Base-by-base conservation (phyloP, 2,888 invertebrate species). In the Panopea generosa region DNA sequence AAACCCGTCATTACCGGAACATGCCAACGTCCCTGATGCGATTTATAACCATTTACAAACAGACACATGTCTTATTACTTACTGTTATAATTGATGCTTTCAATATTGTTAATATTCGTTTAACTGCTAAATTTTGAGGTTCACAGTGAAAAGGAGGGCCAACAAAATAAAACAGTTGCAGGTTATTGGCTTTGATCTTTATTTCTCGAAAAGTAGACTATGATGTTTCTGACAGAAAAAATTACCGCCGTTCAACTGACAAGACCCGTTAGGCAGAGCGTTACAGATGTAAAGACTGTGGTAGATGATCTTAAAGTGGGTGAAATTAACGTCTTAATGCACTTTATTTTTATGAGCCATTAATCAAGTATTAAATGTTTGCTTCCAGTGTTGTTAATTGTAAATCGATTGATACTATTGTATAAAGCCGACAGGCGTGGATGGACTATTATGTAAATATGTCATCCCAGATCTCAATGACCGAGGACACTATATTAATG, bases 1-100 rank as follows among this genome's bases (percentile, higher is more conserved):
- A 77, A 77, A 77, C 29, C 55, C 59, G 63, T 57, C 66, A 55
- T 66, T 67, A 69, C 61, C 56, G 24, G 38, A 43, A 62, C 56
- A 62, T 67, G 45, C 50, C 60, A 49, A 29, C 16, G 60, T 49
- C 63, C 43, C 45, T 52, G 33, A 56, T 38, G 24, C 33, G 59
- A 11, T 38, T 40, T 26, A 14, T 16, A 50, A 47, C 56, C 60
- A 22, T 29, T 53, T 45, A 45, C 68, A 60, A 60, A 53, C 53
- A 47, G 53, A 52, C 59, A 40, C 1, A 26, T 40, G 26, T 22
- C 67, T 50, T 27, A 50, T 62, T 18, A 47, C 33, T 33, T 33
- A 33, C 6, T 7, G 33, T 33, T 33, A 33, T 33, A 7, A 33
- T 33, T 7, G 33, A 33, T 33, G 33, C 33, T 33, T 33, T 33